Base-by-base conservation (phyloP, 2,113 vertebrate genomes). In the Myotis yumanensis region DNA sequence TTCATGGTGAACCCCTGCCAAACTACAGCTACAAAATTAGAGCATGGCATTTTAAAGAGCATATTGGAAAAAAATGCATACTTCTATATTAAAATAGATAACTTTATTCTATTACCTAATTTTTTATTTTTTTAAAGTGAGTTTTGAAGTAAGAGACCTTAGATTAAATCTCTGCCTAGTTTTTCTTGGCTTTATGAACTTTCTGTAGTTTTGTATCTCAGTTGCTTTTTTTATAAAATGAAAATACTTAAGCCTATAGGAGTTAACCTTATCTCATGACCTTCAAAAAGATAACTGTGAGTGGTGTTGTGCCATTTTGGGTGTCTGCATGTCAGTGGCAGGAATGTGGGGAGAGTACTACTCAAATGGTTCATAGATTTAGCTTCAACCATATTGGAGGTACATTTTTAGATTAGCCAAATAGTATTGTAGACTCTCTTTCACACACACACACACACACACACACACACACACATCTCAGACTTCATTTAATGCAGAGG, bases 11-110 rank as follows among this genome's bases (percentile, higher is more conserved):
- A 51, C 80, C 32, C 89, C 62, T 93, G 71, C 80, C 76, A 95
- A 95, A 90, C 9, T 52, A 71, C 16, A 83, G 18, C 23, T 43
- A 57, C 73, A 89, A 89, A 95, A 95, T 94, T 83, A 92, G 22
- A 81, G 28, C 30, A 84, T 95, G 88, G 30, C 17, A 87, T 92
- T 92, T 96, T 77, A 82, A 92, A 90, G 25, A 64, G 52, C 28
- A 88, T 95, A 75, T 64, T 95, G 95, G 85, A 30, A 28, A 59
- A 59, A 79, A 76, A 92, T 30, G 32, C 7, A 52, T 54, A 85
- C 64, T 95, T 95, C 52, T 92, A 1, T 69, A 69, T 75, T 92
- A 94, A 90, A 92, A 77, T 69, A 88, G 77, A 40, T 90, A 71
- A 77, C 43, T 17, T 68, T 86, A 80, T 92, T 84, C 66, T 87